Evolutionary conservation across 2,888 invertebrate species (phyloP).

Genomic region (Mimumesa dahlbomi): DNA sequence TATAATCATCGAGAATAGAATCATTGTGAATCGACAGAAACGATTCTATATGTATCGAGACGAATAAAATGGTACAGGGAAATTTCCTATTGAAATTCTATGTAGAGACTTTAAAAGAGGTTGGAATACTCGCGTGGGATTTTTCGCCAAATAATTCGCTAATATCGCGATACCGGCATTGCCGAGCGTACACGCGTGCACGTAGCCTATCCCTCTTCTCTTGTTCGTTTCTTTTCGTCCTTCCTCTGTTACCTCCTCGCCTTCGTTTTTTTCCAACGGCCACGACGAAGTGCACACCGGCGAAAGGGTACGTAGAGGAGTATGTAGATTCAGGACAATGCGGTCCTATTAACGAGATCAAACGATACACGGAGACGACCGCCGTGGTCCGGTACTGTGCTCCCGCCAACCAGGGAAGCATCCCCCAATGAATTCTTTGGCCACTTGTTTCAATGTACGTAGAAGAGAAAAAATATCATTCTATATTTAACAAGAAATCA

Average conservation of each 20-base stretch:
- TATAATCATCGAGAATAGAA: too few relatives aligned
- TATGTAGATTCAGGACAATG: slow-evolving; percentile 74
- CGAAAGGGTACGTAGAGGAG: slow-evolving; percentile 63
- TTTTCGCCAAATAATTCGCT: slow-evolving; percentile 45
- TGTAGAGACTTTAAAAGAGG: background rate
- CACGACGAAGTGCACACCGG: slow-evolving; percentile 58
- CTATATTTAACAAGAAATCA: too few relatives aligned
- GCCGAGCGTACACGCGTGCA: slow-evolving; percentile 43
- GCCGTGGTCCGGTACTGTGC: slow-evolving; percentile 69
- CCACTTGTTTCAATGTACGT: too few relatives aligned
- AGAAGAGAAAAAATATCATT: too few relatives aligned
- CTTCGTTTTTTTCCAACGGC: slow-evolving; percentile 35
- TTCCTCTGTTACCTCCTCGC: background rate
- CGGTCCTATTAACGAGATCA: slow-evolving; percentile 76
- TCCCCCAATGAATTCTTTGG: too few relatives aligned
- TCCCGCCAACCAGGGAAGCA: slow-evolving; percentile 68
- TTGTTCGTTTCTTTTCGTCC: background rate
- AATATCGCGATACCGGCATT: slow-evolving; percentile 36
- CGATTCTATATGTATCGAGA: too few relatives aligned
- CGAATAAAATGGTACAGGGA: too few relatives aligned
- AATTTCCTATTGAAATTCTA: too few relatives aligned
- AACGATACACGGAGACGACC: slow-evolving; percentile 73
- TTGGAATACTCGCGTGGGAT: slow-evolving; percentile 3
- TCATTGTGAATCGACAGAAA: too few relatives aligned
- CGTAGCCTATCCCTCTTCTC: slow-evolving; percentile 46